Conservation (phyloP, 1,140 invertebrate species). For the Condylostylus longicornis region DNA sequence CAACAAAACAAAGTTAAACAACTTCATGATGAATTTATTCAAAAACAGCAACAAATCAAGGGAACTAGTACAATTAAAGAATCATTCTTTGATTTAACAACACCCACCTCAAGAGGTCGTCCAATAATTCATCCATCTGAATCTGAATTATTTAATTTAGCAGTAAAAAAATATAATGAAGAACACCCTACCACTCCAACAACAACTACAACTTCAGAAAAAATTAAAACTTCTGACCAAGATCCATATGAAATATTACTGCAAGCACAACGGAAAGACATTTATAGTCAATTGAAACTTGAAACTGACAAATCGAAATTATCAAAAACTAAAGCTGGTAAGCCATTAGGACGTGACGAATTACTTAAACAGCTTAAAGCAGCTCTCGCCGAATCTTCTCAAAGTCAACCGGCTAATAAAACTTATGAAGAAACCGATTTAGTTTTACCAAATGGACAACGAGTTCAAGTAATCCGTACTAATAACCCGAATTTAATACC, state of each 20-base stretch:
- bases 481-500: slow-evolving; percentile 44
- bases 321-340: slow-evolving; percentile 21
- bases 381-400: slow-evolving; percentile 47
- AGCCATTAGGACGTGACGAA: slow-evolving; percentile 37
- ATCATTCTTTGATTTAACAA: slow-evolving; percentile 3
- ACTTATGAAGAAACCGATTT: slow-evolving; percentile 58
- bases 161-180: slow-evolving; percentile 35
- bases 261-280: slow-evolving; percentile 26
- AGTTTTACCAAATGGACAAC: slow-evolving; percentile 54
- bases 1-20: slow-evolving; percentile 48
- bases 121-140: slow-evolving; percentile 33
- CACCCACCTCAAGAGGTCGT: slow-evolving; percentile 16
- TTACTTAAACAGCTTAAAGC: slow-evolving; percentile 54
- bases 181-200: slow-evolving; percentile 36
- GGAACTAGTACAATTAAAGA: slow-evolving; percentile 29
- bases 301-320: slow-evolving; percentile 2
- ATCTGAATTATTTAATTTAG: slow-evolving; percentile 30
- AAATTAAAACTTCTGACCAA: slow-evolving; percentile 4
- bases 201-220: slow-evolving; percentile 31
- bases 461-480: slow-evolving; percentile 52
- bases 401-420: slow-evolving; percentile 43
- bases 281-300: slow-evolving; percentile 14
- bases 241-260: slow-evolving; percentile 8
- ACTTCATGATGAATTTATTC: slow-evolving; percentile 45
- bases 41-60: slow-evolving; percentile 43